These are phyloP conservation scores for Volucella inflata DNA, from an alignment of 2,888 invertebrate genomes.

Conservation along the genomic window DNA sequence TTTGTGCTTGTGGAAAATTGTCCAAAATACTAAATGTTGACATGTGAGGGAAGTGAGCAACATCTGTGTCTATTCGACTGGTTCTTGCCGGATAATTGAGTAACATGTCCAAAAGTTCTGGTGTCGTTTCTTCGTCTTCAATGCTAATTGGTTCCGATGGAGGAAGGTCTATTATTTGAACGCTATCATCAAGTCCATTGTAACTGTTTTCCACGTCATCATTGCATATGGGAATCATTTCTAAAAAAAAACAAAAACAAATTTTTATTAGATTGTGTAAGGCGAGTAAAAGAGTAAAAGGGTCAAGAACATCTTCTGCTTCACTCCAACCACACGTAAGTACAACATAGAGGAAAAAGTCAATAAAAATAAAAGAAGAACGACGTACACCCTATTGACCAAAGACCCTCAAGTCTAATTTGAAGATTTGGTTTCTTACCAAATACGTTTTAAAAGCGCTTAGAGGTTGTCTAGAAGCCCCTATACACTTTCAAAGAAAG, in stretches of 20 bases:
- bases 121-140: constrained; percentile 61
- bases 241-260: constrained; percentile 41
- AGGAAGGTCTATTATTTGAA: constrained; percentile 52
- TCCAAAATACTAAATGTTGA: constrained; percentile 5
- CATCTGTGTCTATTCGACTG: neutral
- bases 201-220: neutral
- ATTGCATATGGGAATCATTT: constrained; percentile 11
- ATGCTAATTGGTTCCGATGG: constrained; percentile 52
- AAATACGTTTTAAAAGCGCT: no score
- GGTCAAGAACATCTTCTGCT: no score
- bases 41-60: neutral
- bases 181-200: constrained; percentile 21
- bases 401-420: no score
- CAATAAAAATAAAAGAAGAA: no score
- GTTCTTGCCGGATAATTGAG: no score
- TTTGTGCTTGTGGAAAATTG: constrained; percentile 48
- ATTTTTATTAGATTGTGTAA: neutral
- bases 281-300: no score
- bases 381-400: no score
- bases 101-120: constrained; percentile 45
- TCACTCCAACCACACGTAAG: no score
- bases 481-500: no score
- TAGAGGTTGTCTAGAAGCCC: no score
- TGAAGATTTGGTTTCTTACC: no score
- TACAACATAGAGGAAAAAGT: no score